A percentile compares a stretch with the other conserved stretches of the same genome.
Evolutionary conservation across 2,113 vertebrate species (phyloP).

Genomic region (Spea multiplicata): DNA sequence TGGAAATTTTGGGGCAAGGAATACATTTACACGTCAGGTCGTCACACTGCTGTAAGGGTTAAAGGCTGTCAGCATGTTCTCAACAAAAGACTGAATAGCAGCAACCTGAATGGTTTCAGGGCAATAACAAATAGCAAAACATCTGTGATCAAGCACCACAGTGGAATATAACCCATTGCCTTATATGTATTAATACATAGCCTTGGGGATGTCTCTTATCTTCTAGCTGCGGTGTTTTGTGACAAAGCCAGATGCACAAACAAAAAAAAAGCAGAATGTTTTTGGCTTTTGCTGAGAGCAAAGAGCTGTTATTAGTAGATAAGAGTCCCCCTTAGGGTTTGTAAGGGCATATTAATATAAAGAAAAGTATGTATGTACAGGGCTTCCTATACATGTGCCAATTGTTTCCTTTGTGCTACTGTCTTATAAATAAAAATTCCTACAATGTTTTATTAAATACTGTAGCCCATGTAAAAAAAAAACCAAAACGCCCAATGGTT

Average conservation of each 20-base stretch:
- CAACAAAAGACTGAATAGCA: not conserved
- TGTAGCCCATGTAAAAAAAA: not conserved
- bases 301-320: slow-evolving; percentile 34
- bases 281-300: slow-evolving; percentile 27
- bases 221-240: slow-evolving; percentile 28
- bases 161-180: slow-evolving; percentile 22
- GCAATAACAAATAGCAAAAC: slow-evolving; percentile 6
- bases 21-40: too few relatives aligned
- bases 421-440: not conserved
- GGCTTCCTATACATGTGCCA: not conserved
- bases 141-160: slow-evolving; percentile 13
- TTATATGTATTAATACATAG: slow-evolving; percentile 26
- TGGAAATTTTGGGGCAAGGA: too few relatives aligned
- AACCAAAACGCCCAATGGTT: not conserved
- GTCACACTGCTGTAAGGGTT: not conserved
- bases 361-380: slow-evolving; percentile 2
- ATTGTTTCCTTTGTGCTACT: not conserved
- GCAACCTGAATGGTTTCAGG: slow-evolving; percentile 14
- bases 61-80: not conserved
- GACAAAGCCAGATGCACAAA: slow-evolving; percentile 34
- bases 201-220: slow-evolving; percentile 35
- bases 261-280: slow-evolving; percentile 34
- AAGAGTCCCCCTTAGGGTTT: slow-evolving; percentile 23
- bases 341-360: slow-evolving; percentile 21
- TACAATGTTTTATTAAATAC: slow-evolving; percentile 10